Evolutionary conservation across 2,797 vertebrate species (phyloP).

Genomic region (Acomys russatus): DNA sequence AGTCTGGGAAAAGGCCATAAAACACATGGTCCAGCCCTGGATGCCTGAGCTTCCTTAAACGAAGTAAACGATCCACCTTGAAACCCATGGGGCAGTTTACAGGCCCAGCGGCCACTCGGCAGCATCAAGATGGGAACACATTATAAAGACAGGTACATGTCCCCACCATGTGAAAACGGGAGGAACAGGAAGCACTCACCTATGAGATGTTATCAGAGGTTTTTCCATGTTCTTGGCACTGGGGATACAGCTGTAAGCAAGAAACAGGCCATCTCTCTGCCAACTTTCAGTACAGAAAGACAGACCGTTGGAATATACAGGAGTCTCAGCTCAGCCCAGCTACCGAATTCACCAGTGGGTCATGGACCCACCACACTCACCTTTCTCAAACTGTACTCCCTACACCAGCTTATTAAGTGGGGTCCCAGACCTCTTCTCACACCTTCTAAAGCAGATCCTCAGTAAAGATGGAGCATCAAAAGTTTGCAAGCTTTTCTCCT

Average conservation of each 20-base stretch:
- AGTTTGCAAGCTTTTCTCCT: background rate
- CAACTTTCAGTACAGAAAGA: background rate
- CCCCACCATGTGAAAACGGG: background rate
- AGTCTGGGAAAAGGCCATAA: background rate
- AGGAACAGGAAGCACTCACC: background rate
- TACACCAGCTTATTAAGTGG: background rate
- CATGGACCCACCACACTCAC: background rate
- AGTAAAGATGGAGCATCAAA: background rate
- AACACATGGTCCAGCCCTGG: background rate
- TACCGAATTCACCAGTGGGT: background rate
- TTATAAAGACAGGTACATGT: background rate
- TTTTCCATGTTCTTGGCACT: background rate
- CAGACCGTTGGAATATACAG: background rate
- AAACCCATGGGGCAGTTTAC: background rate
- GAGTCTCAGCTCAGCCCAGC: background rate
- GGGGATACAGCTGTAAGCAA: background rate
- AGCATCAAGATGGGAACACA: background rate
- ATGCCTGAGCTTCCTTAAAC: background rate
- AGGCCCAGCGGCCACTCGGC: background rate
- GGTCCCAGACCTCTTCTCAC: background rate
- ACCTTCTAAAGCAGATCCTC: conserved; percentile 8
- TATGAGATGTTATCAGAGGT: background rate
- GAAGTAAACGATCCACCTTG: background rate
- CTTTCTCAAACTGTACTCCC: background rate
- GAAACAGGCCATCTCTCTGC: background rate